Conservation (phyloP, 1,140 invertebrate genomes). For the Diprion similis region DNA sequence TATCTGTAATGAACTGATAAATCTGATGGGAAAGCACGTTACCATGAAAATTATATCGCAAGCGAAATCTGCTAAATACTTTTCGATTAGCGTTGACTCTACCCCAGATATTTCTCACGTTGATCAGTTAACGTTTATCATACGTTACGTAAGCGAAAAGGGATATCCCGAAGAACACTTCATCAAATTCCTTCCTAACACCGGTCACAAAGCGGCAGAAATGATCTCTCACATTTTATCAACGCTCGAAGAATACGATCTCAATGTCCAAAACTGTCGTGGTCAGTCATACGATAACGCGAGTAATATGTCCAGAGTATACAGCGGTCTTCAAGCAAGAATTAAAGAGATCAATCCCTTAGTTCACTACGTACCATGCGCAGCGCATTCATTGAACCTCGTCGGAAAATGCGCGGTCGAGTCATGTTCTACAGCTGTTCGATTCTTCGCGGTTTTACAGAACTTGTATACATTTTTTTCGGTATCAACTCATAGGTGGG, state of each 20-base stretch:
- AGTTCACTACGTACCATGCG: slow-evolving; percentile 37
- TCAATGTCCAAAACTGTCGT: neutral
- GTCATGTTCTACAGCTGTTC: slow-evolving; percentile 28
- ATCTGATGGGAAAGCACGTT: slow-evolving; percentile 37
- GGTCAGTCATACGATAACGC: slow-evolving; percentile 11
- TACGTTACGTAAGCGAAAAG: slow-evolving; percentile 41
- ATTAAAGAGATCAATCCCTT: slow-evolving; percentile 31
- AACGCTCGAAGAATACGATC: neutral
- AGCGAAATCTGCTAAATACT: slow-evolving; percentile 43
- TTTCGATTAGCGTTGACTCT: slow-evolving; percentile 48
- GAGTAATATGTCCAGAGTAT: slow-evolving; percentile 44
- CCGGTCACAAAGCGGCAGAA: slow-evolving; percentile 8
- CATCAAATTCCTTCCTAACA: slow-evolving; percentile 12
- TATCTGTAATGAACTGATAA: slow-evolving; percentile 35
- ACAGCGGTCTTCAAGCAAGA: slow-evolving; percentile 39
- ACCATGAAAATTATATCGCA: slow-evolving; percentile 27
- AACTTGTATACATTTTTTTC: slow-evolving; percentile 32
- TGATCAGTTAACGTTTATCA: slow-evolving; percentile 46
- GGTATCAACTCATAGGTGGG: slow-evolving; percentile 30
- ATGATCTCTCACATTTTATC: slow-evolving; percentile 7
- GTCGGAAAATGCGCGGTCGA: slow-evolving; percentile 28
- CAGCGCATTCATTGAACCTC: slow-evolving; percentile 39
- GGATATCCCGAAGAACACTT: slow-evolving; percentile 11
- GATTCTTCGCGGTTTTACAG: slow-evolving; percentile 14
- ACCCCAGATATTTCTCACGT: slow-evolving; percentile 52